Base-by-base conservation (phyloP, 35 echinoderm and acorn worm genomes). In the Eucidaris tribuloides region DNA sequence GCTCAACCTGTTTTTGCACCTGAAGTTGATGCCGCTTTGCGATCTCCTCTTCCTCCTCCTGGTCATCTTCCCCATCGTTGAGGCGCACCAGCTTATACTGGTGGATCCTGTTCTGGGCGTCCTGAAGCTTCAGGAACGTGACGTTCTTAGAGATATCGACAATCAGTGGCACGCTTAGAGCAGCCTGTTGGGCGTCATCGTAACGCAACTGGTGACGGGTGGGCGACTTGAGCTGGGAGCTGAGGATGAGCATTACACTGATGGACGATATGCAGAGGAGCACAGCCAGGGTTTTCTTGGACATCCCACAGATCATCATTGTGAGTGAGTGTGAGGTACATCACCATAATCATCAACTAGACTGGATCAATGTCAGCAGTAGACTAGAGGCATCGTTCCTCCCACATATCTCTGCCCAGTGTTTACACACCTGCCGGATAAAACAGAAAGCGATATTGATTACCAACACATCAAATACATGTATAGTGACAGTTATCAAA, bases 21-120 rank as follows among this genome's bases (percentile, higher is more conserved):
- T n/a, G n/a, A n/a, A n/a, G n/a, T n/a, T n/a, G n/a, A n/a, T n/a
- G n/a, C n/a, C n/a, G n/a, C n/a, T n/a, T n/a, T n/a, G n/a, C n/a
- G n/a, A n/a, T n/a, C 29, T 74, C 40, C 35, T 74, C 40, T 25
- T 74, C 40, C 30, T 74, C 66, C 34, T 72, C 68, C n/a, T 38
- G 22, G 2, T 74, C 68, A 35, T 6, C 37, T n/a, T 11, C 9
- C 9, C n/a, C n/a, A 18, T 74, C 68, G 44, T 74, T 22, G 34
- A 74, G 38, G 38, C 68, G 68, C 23, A 42, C 68, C 33, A 74
- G 68, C 68, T 74, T 74, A 44, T 74, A 74, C 41, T 40, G 68
- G 40, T 74, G 68, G 68, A 74, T 41, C 28, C 41, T n/a, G 68
- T 74, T 74, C 35, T 74, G 38, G 3, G 34, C 68, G 19, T 74